A percentile compares a stretch with the other conserved stretches of the same genome.
phyloP scores from a whole-genome alignment of 2,797 vertebrate genomes.

The Labeo calbasu region DNA sequence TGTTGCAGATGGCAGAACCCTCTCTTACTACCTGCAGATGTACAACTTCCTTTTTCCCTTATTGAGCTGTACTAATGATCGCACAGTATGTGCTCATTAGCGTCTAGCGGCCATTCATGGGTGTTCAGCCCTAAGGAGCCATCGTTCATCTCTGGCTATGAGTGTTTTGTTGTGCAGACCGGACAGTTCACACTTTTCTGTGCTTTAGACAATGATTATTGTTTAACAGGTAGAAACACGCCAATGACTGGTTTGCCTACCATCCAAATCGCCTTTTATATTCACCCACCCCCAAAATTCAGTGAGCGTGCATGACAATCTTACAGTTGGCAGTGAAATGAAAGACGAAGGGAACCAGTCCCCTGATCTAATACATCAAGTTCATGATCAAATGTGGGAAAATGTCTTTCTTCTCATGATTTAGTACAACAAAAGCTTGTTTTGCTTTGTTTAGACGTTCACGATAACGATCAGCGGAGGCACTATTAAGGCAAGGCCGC shows the following conservation, averaged over 20 bases:
- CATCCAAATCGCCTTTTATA: slow-evolving; percentile 11
- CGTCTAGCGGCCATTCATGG: slow-evolving; percentile 51
- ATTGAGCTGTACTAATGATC: slow-evolving; percentile 40
- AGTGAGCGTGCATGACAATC: background rate
- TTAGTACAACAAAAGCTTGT: slow-evolving; percentile 15
- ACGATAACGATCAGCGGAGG: slow-evolving; percentile 44
- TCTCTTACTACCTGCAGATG: slow-evolving; percentile 39
- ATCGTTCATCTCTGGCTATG: slow-evolving; percentile 56
- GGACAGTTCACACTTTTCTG: slow-evolving; percentile 67
- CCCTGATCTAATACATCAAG: slow-evolving; percentile 2
- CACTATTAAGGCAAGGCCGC: slow-evolving; percentile 29
- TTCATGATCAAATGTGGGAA: slow-evolving; percentile 35
- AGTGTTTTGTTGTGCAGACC: slow-evolving; percentile 74
- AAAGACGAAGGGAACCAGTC: slow-evolving; percentile 1
- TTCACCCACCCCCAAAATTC: background rate
- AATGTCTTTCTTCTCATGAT: slow-evolving; percentile 28
- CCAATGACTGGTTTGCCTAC: background rate
- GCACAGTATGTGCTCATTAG: slow-evolving; percentile 54
- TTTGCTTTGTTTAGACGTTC: slow-evolving; percentile 39
- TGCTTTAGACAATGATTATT: slow-evolving; percentile 55
- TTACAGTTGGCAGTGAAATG: slow-evolving; percentile 6
- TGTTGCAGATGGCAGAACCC: slow-evolving; percentile 26
- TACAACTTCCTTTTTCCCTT: slow-evolving; percentile 47
- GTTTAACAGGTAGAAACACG: slow-evolving; percentile 13
- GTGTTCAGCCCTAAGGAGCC: slow-evolving; percentile 63